Percentiles rank a stretch among this genome's conserved stretches.
Evolutionary conservation across 2,888 invertebrate species (phyloP).

Genomic region (Philaethria dido): DNA sequence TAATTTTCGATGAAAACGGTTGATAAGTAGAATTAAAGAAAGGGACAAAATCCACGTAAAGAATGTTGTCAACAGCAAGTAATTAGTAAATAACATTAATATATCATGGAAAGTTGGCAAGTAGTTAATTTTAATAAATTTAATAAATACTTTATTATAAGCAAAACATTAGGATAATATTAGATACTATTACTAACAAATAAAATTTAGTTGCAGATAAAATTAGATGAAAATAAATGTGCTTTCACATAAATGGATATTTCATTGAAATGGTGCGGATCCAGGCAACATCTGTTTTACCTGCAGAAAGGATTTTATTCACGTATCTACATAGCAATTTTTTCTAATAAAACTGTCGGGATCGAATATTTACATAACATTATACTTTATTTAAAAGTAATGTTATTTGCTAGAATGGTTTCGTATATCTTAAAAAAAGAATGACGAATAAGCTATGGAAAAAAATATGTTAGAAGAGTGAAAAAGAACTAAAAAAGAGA

Average conservation of each 20-base stretch:
- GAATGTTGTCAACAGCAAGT: too few species aligned
- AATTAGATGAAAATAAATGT: slow-evolving; percentile 15
- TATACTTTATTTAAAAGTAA: slow-evolving; percentile 30
- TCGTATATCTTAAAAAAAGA: slow-evolving; percentile 1
- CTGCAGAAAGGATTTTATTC: slow-evolving; percentile 43
- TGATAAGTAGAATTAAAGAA: too few species aligned
- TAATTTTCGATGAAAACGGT: too few species aligned
- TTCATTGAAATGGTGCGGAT: slow-evolving; percentile 37
- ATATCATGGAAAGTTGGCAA: too few species aligned
- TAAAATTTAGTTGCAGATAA: slow-evolving; percentile 8
- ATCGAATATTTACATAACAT: slow-evolving; percentile 37
- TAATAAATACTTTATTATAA: neutral
- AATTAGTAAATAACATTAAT: too few species aligned
- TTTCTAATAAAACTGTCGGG: slow-evolving; percentile 31
- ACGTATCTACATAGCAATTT: slow-evolving; percentile 32
- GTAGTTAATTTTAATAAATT: too few species aligned
- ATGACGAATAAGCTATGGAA: neutral
- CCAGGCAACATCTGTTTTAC: slow-evolving; percentile 45
- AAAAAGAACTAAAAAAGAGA: neutral
- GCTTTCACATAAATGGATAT: slow-evolving; percentile 23
- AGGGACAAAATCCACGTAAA: too few species aligned
- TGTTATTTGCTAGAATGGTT: neutral
- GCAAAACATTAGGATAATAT: neutral
- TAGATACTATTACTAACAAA: neutral
- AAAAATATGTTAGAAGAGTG: neutral